Conservation (phyloP, 2,888 invertebrate genomes). For the Polydesmus complanatus region DNA sequence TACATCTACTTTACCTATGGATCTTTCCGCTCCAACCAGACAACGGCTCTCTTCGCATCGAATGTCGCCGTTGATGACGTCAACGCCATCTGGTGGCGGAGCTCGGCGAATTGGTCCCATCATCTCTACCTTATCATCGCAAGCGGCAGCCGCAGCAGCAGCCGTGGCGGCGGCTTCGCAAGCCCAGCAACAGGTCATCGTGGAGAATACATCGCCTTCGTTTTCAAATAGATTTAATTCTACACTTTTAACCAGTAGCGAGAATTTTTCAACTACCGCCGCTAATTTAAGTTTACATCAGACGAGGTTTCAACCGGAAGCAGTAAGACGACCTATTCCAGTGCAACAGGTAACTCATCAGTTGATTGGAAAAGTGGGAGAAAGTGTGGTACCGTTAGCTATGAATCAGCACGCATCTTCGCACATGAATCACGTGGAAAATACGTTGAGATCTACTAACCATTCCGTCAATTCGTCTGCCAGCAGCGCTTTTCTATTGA, state of each 20-base stretch:
- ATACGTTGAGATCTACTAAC: background rate
- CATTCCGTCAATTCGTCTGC: background rate
- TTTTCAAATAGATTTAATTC: background rate
- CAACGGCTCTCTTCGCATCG: conserved; percentile 15
- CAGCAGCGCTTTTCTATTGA: conserved; percentile 42
- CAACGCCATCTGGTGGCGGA: background rate
- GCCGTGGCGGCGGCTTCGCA: background rate
- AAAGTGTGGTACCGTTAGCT: background rate
- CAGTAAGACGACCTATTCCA: background rate
- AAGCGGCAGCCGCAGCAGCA: background rate
- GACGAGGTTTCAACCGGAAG: background rate
- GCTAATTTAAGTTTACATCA: background rate
- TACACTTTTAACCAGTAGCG: background rate
- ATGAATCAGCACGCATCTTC: background rate
- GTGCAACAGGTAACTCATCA: background rate
- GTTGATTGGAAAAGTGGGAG: background rate
- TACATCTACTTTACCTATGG: conserved; percentile 17
- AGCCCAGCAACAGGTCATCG: background rate
- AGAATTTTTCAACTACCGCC: background rate
- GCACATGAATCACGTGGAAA: background rate
- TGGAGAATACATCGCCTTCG: background rate
- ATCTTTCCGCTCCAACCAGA: conserved; percentile 6
- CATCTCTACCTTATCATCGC: background rate
- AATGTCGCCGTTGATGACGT: background rate
- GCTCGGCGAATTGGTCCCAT: background rate